Base-by-base conservation (phyloP, 2,888 invertebrate genomes). In the Noctua fimbriata region DNA sequence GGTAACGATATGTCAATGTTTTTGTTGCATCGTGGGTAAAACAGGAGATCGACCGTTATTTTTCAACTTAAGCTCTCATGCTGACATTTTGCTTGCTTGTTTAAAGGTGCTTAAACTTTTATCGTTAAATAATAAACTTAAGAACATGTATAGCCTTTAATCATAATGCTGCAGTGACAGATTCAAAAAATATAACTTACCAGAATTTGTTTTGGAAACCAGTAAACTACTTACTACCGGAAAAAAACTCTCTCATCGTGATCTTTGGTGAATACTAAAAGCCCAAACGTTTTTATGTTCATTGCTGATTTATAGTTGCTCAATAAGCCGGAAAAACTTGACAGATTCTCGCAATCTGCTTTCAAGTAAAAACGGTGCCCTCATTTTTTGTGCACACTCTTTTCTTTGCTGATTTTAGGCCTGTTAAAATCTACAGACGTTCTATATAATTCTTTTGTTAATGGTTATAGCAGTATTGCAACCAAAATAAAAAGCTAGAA, bases 1-100 rank as follows among this genome's bases (percentile, higher is more conserved):
- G 78, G 78, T 32, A 69, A 66, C 82, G 67, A 87, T 78, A 81
- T 82, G 73, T 83, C 82, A 72, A 81, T 79, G 76, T 69, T 76
- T 28, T 73, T 67, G 73, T 83, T 82, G 76, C 69, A 60, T 9
- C 10, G 36, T 18, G 12, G 2, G 16, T 47, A 44, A 74, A 73
- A 3, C 12, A n/a, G 47, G n/a, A 0, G 4, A 32, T 52, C 24
- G 2, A 21, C 49, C 32, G 67, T 67, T 41, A 41, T 66, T 66
- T 67, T 44, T 44, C 7, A 67, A n/a, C 0, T n/a, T 4, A 44
- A 63, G 10, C 5, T 21, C 10, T 32, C 2, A 10, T 10, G 10
- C 1, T 1, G 1, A 65, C 21, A 32, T 4, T 21, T 36, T 4
- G 21, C 1, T 63, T 63, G 63, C 32, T 10, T 32, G 21, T 1